phyloP scores from a whole-genome alignment of 2,888 invertebrate species.

The Zygaena filipendulae region DNA sequence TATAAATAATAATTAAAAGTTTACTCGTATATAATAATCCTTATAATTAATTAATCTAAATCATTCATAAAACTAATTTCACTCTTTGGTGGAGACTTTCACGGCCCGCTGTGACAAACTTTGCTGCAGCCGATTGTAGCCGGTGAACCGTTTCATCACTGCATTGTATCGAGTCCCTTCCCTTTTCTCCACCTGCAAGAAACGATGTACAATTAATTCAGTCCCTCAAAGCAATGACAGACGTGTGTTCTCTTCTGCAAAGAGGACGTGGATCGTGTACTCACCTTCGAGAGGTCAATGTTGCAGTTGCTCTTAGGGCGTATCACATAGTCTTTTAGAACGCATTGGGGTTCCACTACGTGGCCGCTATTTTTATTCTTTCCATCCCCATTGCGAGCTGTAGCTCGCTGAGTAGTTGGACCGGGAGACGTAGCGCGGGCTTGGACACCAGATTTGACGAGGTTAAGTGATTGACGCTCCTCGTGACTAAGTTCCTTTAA shows the following conservation, averaged over 20 bases:
- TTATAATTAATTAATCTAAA: too few relatives aligned
- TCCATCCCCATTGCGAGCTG: too few relatives aligned
- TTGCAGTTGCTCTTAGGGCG: constrained; percentile 93
- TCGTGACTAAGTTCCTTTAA: constrained; percentile 85
- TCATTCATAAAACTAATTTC: too few relatives aligned
- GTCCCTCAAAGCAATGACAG: too few relatives aligned
- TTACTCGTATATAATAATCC: too few relatives aligned
- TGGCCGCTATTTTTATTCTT: constrained; percentile 16
- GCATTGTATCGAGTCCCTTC: constrained; percentile 91
- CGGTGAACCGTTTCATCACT: constrained; percentile 91
- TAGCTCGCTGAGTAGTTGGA: too few relatives aligned
- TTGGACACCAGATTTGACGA: constrained; percentile 76
- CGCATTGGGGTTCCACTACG: constrained; percentile 73
- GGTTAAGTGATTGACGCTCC: constrained; percentile 92
- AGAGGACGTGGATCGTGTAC: too few relatives aligned
- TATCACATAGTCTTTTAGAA: constrained; percentile 95
- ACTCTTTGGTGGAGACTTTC: constrained; percentile 96
- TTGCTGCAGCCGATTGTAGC: constrained; percentile 81
- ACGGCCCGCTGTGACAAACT: constrained; percentile 87
- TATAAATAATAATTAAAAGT: too few relatives aligned
- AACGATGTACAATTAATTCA: too few relatives aligned
- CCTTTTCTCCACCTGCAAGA: constrained; percentile 81
- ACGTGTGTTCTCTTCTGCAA: too few relatives aligned
- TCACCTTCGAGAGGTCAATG: constrained; percentile 83
- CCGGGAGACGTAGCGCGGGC: constrained; percentile 49